A percentile compares a stretch with the other conserved stretches of the same genome.
Conservation (phyloP, 2,113 vertebrate genomes). For the Limnothrissa miodon region DNA sequence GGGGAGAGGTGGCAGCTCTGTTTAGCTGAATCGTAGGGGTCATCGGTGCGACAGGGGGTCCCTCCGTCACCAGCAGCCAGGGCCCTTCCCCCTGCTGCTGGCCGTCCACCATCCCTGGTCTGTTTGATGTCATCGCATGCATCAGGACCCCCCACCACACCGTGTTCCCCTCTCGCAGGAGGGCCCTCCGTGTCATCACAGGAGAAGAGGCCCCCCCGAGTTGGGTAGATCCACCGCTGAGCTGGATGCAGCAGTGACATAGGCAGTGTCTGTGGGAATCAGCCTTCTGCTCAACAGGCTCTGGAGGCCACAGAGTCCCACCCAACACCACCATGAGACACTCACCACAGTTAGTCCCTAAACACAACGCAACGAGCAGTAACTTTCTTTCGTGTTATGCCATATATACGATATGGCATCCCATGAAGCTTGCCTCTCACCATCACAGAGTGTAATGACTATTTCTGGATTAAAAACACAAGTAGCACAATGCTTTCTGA, state of each 20-base stretch:
- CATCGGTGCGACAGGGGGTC: background rate
- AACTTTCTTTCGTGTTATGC: background rate
- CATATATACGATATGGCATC: too few species aligned
- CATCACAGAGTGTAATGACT: too few species aligned
- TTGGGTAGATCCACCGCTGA: background rate
- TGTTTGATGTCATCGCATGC: conserved; percentile 13
- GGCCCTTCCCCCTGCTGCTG: background rate
- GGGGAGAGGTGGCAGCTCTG: background rate
- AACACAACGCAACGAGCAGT: background rate
- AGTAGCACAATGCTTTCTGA: too few species aligned
- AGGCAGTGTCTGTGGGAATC: conserved; percentile 8
- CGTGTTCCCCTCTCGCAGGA: background rate
- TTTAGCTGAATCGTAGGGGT: background rate
- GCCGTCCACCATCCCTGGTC: background rate
- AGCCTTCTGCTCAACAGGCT: background rate
- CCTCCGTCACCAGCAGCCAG: background rate
- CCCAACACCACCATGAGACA: background rate
- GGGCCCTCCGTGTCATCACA: conserved; percentile 1
- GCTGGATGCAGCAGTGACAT: background rate
- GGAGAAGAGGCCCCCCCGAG: background rate
- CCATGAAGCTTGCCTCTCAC: background rate
- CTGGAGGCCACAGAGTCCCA: background rate
- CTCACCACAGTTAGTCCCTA: background rate
- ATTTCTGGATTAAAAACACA: too few species aligned
- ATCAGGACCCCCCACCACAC: background rate